phyloP scores from a whole-genome alignment of 2,797 vertebrate species.

The Columba guinea region DNA sequence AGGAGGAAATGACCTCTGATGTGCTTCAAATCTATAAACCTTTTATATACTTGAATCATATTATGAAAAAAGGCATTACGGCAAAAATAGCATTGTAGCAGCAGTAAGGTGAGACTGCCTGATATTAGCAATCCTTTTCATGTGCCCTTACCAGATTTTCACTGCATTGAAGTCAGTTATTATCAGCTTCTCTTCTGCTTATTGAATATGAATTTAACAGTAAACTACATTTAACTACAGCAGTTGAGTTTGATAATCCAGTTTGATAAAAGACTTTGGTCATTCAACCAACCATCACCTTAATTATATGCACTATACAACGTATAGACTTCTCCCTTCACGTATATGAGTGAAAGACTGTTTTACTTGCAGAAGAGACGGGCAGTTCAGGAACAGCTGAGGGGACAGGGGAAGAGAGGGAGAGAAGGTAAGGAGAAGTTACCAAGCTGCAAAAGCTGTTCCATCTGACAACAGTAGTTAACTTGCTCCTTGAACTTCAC shows the following conservation, averaged over 20 bases:
- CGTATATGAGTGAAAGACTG: neutral
- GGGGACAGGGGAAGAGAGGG: neutral
- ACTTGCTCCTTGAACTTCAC: conserved; percentile 67
- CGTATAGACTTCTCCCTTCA: neutral
- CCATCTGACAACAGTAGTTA: conserved; percentile 64
- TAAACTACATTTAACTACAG: conserved; percentile 27
- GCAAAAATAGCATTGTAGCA: conserved; percentile 53
- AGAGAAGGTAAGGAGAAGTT: neutral
- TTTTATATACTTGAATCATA: conserved; percentile 63
- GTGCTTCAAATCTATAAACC: conserved; percentile 70
- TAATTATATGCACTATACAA: neutral
- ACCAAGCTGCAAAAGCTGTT: conserved; percentile 34
- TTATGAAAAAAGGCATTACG: neutral
- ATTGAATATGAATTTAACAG: conserved; percentile 31
- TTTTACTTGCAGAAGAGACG: neutral
- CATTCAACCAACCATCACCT: neutral
- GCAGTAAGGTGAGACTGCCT: neutral
- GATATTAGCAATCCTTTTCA: neutral
- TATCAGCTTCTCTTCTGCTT: neutral
- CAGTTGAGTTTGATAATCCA: neutral
- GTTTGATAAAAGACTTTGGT: neutral
- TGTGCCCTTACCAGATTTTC: neutral
- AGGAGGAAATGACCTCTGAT: conserved; percentile 69
- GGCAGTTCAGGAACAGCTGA: neutral
- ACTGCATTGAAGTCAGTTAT: neutral